A percentile compares a stretch with the other conserved stretches of the same genome.
These are phyloP conservation scores for Apamea anceps DNA, from an alignment of 2,888 invertebrate species.

Conservation along the genomic window DNA sequence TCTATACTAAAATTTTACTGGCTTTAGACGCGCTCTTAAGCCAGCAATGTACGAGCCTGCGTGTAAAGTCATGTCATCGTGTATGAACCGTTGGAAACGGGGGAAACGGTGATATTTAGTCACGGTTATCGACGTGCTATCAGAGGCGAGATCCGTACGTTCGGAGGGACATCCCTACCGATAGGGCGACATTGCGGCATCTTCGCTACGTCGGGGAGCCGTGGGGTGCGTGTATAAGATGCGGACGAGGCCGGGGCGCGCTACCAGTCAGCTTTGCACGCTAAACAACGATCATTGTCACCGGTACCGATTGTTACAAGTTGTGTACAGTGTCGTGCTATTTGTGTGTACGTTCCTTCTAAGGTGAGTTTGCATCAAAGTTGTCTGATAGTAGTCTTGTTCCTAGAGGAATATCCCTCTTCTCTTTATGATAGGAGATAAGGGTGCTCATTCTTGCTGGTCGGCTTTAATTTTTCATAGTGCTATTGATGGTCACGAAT, in stretches of 20 bases:
- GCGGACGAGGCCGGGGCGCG: slow-evolving; percentile 79
- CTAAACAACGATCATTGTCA: slow-evolving; percentile 79
- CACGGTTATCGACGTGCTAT: slow-evolving; percentile 75
- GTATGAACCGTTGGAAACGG: slow-evolving; percentile 53
- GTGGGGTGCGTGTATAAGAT: slow-evolving; percentile 86
- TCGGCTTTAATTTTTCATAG: not conserved
- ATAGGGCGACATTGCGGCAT: slow-evolving; percentile 85
- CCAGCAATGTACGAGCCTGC: slow-evolving; percentile 63
- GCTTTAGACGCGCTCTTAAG: no score
- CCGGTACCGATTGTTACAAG: slow-evolving; percentile 71
- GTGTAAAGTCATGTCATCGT: slow-evolving; percentile 44
- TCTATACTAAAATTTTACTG: no score
- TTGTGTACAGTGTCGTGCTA: slow-evolving; percentile 81
- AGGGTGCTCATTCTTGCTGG: not conserved
- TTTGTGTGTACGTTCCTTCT: slow-evolving; percentile 74
- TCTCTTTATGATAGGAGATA: not conserved
- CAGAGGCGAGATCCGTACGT: slow-evolving; percentile 68
- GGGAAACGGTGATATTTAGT: slow-evolving; percentile 73
- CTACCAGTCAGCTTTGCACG: slow-evolving; percentile 82
- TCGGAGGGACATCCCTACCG: slow-evolving; percentile 77
- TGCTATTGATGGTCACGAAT: not conserved
- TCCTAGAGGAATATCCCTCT: not conserved
- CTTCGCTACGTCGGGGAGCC: slow-evolving; percentile 74
- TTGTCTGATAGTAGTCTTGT: not conserved
- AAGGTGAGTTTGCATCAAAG: slow-evolving; percentile 77